A percentile compares a stretch with the other conserved stretches of the same genome.
Conservation (phyloP, 2,888 invertebrate genomes). For the Hoplodrina ambigua region DNA sequence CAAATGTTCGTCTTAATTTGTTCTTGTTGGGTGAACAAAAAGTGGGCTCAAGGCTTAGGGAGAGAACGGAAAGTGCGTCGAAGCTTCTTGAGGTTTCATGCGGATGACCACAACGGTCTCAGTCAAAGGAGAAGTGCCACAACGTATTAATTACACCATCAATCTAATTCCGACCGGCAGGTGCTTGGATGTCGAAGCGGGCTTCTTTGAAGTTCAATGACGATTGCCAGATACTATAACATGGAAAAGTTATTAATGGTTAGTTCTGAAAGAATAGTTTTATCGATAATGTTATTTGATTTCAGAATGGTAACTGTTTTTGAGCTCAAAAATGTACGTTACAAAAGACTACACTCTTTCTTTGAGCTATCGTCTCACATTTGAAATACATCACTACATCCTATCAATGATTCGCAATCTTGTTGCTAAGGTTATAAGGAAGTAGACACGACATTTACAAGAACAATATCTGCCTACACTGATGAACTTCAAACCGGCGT, state of each 20-base stretch:
- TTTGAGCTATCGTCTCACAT: background rate
- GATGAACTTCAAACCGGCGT: slow-evolving; percentile 32
- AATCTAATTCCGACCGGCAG: slow-evolving; percentile 41
- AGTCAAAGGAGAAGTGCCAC: slow-evolving; percentile 45
- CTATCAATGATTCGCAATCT: background rate
- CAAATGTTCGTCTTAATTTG: slow-evolving; percentile 34
- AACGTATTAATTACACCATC: slow-evolving; percentile 54
- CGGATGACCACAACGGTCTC: slow-evolving; percentile 51
- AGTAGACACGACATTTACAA: slow-evolving; percentile 7
- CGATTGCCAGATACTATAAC: slow-evolving; percentile 41
- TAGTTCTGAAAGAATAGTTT: slow-evolving; percentile 19
- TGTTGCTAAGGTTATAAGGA: background rate
- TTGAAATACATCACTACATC: background rate
- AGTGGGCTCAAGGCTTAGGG: background rate
- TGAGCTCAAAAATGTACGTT: background rate
- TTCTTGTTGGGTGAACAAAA: slow-evolving; percentile 23
- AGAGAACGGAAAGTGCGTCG: slow-evolving; percentile 16
- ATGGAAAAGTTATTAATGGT: slow-evolving; percentile 7
- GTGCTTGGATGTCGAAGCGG: slow-evolving; percentile 35
- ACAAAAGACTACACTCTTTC: too few relatives aligned
- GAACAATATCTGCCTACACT: slow-evolving; percentile 21
- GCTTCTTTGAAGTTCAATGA: slow-evolving; percentile 46
- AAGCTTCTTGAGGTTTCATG: slow-evolving; percentile 43
- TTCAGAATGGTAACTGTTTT: background rate
- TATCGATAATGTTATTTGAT: slow-evolving; percentile 4